A percentile compares a stretch with the other conserved stretches of the same genome.
Conservation (phyloP, 2,888 invertebrate genomes). For the Drosophila putrida region DNA sequence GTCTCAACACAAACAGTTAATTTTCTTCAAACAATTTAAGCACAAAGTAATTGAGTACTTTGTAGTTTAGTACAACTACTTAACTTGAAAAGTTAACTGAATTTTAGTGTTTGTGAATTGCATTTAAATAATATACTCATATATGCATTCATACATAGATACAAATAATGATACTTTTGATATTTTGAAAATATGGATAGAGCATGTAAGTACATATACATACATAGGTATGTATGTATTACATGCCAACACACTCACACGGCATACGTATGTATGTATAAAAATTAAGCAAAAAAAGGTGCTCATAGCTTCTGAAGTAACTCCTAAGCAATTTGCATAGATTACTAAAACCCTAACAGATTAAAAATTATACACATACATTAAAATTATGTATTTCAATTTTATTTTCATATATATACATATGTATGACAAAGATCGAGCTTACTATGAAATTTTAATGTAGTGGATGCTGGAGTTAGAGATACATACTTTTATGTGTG, state of each 20-base stretch:
- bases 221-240: constrained; percentile 1
- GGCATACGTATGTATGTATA: constrained; percentile 60
- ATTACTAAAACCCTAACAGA: background rate
- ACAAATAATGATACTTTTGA: background rate
- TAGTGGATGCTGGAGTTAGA: background rate
- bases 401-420: background rate
- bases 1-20: background rate
- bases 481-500: constrained; percentile 1
- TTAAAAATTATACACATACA: background rate
- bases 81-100: too few species aligned
- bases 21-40: background rate
- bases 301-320: background rate
- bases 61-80: background rate
- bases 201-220: constrained; percentile 9
- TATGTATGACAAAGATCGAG: background rate
- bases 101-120: background rate
- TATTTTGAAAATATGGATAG: constrained; percentile 1
- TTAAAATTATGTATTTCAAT: background rate
- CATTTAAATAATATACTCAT: background rate
- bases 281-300: constrained; percentile 40
- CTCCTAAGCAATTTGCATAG: background rate
- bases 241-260: constrained; percentile 19
- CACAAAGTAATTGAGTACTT: background rate
- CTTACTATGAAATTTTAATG: background rate
- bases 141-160: background rate